These are phyloP conservation scores for Petrolisthes cinctipes DNA, from an alignment of 2,888 invertebrate genomes.

Conservation along the genomic window DNA sequence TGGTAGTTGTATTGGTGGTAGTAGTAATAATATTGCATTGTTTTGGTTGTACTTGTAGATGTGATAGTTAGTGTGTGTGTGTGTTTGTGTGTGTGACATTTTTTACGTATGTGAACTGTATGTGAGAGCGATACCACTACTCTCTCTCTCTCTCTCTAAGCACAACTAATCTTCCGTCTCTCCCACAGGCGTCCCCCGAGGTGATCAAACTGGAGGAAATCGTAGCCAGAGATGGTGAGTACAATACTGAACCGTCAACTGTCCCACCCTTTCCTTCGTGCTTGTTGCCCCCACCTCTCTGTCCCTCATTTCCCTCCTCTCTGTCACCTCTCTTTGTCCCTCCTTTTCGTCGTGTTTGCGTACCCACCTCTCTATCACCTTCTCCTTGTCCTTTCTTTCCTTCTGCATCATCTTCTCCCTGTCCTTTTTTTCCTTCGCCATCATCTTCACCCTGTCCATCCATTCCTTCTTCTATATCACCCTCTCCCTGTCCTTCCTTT, in stretches of 20 bases:
- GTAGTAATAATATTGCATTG: too few species aligned
- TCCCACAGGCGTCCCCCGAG: too few species aligned
- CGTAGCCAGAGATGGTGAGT: too few species aligned
- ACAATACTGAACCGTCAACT: too few species aligned
- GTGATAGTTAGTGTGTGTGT: too few species aligned
- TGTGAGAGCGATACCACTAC: not conserved
- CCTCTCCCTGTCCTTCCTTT: not conserved
- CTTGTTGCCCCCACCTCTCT: not conserved
- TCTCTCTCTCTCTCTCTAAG: slow-evolving; percentile 18
- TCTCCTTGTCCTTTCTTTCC: slow-evolving; percentile 3
- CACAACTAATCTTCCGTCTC: not conserved
- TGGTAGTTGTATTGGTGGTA: not conserved
- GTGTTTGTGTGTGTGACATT: not conserved
- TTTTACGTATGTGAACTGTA: not conserved
- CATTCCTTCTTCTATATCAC: not conserved
- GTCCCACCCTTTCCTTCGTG: not conserved
- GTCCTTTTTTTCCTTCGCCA: not conserved
- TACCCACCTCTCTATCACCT: not conserved
- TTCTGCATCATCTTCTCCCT: not conserved
- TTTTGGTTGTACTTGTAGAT: too few species aligned
- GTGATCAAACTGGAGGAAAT: too few species aligned
- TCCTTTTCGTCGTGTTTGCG: too few species aligned
- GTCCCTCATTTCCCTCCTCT: not conserved
- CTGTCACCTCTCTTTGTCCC: too few species aligned
- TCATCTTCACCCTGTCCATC: not conserved